Conservation (phyloP, 2,797 vertebrate species). For the Notoglanidium macrostoma region DNA sequence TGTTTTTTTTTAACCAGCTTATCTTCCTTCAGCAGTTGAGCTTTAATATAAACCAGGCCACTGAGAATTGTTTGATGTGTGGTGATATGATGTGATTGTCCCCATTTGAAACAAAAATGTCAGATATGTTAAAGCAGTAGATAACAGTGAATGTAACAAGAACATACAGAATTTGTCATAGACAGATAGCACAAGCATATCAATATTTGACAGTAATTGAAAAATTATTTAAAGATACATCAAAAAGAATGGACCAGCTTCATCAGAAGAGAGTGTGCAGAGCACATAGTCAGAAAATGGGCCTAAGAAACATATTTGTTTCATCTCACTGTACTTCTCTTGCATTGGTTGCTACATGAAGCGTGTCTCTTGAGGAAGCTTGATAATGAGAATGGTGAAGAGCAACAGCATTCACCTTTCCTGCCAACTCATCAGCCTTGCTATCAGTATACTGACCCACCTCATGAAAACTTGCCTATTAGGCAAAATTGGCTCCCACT, state of each 20-base stretch:
- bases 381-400: constrained; percentile 50
- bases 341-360: constrained; percentile 24
- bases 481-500: constrained; percentile 60
- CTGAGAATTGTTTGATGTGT: constrained; percentile 29
- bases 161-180: constrained; percentile 13
- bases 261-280: constrained; percentile 4
- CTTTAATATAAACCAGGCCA: constrained; percentile 37
- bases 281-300: neutral
- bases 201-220: constrained; percentile 26
- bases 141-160: constrained; percentile 17
- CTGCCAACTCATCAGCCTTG: constrained; percentile 59
- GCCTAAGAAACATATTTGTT: constrained; percentile 27
- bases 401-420: constrained; percentile 56
- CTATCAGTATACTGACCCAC: constrained; percentile 56
- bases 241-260: constrained; percentile 18
- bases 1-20: constrained; percentile 27
- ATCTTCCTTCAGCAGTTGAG: constrained; percentile 41
- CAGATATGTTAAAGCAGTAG: constrained; percentile 29
- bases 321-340: constrained; percentile 29
- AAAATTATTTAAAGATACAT: constrained; percentile 44
- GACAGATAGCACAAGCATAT: neutral
- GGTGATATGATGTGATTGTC: constrained; percentile 43
- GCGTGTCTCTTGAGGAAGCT: constrained; percentile 50
- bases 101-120: constrained; percentile 35
- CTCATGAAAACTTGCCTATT: constrained; percentile 63